These are phyloP conservation scores for Tragelaphus imberbis DNA, from an alignment of 2,113 vertebrate species.

Conservation along the genomic window DNA sequence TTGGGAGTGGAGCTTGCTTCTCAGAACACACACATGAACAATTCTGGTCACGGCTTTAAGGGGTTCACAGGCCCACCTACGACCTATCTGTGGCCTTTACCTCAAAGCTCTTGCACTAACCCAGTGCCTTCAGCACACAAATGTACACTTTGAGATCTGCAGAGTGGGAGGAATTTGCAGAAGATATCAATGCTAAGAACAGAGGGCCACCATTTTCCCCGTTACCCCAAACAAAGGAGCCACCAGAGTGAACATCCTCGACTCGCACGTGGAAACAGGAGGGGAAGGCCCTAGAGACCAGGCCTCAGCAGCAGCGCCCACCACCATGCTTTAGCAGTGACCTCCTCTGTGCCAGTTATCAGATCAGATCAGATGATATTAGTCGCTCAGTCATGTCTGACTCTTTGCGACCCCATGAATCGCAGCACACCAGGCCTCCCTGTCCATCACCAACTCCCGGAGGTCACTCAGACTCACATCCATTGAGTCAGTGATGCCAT, in stretches of 20 bases:
- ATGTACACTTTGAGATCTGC: background rate
- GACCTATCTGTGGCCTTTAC: background rate
- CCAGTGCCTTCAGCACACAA: background rate
- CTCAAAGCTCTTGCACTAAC: background rate
- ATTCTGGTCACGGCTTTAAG: background rate
- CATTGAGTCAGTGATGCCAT: too few species aligned
- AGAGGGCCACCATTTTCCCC: too few species aligned
- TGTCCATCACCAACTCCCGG: too few species aligned
- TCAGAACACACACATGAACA: background rate
- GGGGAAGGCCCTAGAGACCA: background rate
- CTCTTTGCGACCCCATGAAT: too few species aligned
- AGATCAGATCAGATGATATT: too few species aligned
- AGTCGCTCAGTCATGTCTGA: too few species aligned
- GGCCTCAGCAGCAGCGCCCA: too few species aligned
- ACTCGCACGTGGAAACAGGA: background rate
- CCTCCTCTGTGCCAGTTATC: background rate
- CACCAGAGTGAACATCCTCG: background rate
- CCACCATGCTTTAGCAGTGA: background rate
- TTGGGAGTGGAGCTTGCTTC: background rate
- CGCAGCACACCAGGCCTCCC: too few species aligned
- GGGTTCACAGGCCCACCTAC: background rate
- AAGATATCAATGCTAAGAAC: background rate
- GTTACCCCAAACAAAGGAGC: background rate
- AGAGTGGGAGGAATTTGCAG: background rate
- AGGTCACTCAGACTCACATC: too few species aligned